phyloP scores from a whole-genome alignment of 2,797 vertebrate species.

The Gymnopithys bicolor region DNA sequence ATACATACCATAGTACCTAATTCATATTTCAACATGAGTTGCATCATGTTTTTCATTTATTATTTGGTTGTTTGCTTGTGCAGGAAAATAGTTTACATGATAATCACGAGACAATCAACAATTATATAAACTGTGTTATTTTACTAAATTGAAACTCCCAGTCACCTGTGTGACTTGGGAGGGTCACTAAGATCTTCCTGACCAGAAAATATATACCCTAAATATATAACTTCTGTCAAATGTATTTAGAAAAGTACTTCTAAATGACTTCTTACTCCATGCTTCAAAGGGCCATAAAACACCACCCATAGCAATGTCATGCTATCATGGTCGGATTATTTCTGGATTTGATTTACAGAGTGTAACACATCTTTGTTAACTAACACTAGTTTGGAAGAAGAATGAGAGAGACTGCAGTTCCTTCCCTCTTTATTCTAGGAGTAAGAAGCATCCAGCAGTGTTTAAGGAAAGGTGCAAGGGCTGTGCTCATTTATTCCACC shows the following conservation, averaged over 20 bases:
- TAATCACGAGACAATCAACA: neutral
- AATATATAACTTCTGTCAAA: neutral
- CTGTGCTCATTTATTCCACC: neutral
- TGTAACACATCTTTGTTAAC: neutral
- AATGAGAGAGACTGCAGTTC: neutral
- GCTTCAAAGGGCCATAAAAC: neutral
- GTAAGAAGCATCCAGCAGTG: neutral
- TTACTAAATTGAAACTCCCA: neutral
- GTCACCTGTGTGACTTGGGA: neutral
- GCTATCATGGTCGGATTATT: accelerated
- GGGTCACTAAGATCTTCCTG: neutral
- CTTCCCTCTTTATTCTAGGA: neutral
- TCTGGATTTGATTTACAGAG: neutral
- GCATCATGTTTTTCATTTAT: neutral
- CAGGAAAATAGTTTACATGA: neutral
- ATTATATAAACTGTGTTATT: neutral
- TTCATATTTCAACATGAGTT: neutral
- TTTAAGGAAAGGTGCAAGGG: neutral
- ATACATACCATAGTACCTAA: neutral
- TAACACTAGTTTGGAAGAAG: neutral
- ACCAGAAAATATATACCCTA: neutral
- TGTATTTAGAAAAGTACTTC: neutral
- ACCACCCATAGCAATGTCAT: neutral
- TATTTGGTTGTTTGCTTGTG: neutral
- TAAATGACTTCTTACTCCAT: neutral